Evolutionary conservation across 2,113 vertebrate species (phyloP), one percentile per base, ranked within the genome.

Genomic region (Brachyhypopomus gauderio): DNA sequence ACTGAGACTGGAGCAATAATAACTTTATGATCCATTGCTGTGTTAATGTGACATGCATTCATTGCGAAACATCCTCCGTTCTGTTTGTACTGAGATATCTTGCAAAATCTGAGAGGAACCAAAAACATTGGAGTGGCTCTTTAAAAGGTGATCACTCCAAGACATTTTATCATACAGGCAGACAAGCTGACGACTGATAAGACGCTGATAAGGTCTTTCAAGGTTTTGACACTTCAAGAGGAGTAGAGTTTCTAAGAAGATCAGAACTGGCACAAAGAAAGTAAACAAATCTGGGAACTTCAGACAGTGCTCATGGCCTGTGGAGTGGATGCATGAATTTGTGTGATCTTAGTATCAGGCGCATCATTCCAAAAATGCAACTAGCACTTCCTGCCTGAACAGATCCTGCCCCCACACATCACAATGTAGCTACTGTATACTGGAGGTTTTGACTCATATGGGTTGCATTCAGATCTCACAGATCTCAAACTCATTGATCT

Each of bases 341-440:
- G 48, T 75, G 80, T 72, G 77, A 77, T 77, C 38, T 74, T 82
- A 77, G 66, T 74, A 77, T 82, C 71, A 74, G 27, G 19, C 38
- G 4, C 36, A 20, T 34, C 34, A 2, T 38, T 17, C 12, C 45
- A 64, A 82, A 71, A 71, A 30, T n/a, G 41, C 41, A 22, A 52
- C 19, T 64, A 62, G 58, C 30, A 1, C 19, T 76, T 76, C 30
- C 56, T 62, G 48, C 70, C 63, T 60, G 30, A 76, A 36, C 36
- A n/a, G 34, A 30, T 41, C 0, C 4, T 5, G 16, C 27, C 8
- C 1, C 8, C 17, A 41, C 41, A 12, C 5, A 45, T 11, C 5
- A 45, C 45, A 14, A 8, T 52, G 45, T 8, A 11, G 45, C 45
- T 52, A 14, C 45, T 52, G 45, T 52, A 52, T 11, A 52, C 45